Evolutionary conservation across 1,140 invertebrate species (phyloP).

Genomic region (Tetragonula clypearis): DNA sequence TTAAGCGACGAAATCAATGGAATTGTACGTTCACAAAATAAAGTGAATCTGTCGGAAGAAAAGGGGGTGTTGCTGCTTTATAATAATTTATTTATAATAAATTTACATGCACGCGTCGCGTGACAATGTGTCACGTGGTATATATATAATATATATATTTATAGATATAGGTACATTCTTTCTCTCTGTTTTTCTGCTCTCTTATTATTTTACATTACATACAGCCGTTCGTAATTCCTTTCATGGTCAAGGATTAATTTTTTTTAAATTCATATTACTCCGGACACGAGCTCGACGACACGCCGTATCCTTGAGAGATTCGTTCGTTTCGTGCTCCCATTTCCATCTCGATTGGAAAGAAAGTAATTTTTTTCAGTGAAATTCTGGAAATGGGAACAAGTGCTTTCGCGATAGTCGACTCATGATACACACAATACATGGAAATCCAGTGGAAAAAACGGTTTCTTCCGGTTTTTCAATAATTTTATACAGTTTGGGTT

Average conservation of each 20-base stretch:
- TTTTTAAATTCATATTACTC: constrained; percentile 45
- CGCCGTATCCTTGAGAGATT: constrained; percentile 50
- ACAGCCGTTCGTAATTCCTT: constrained; percentile 71
- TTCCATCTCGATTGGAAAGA: constrained; percentile 48
- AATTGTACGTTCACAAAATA: background rate
- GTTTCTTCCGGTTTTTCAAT: background rate
- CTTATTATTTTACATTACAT: constrained; percentile 76
- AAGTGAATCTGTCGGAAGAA: background rate
- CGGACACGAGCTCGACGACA: constrained; percentile 54
- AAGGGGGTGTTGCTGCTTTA: constrained; percentile 62
- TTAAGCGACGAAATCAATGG: background rate
- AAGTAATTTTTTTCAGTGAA: background rate
- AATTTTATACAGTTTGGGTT: background rate
- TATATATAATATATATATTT: constrained; percentile 19
- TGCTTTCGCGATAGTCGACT: background rate
- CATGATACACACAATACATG: background rate
- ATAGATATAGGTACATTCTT: constrained; percentile 74
- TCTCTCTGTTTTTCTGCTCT: constrained; percentile 65
- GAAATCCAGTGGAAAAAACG: background rate
- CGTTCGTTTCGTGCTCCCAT: constrained; percentile 19
- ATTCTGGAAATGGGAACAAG: background rate
- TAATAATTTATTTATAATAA: constrained; percentile 82
- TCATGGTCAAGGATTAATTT: constrained; percentile 72
- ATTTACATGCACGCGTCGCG: constrained; percentile 72
- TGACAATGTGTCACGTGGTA: constrained; percentile 53